These are phyloP conservation scores for Bradypodion pumilum DNA, from an alignment of 2,797 vertebrate genomes.

Conservation along the genomic window DNA sequence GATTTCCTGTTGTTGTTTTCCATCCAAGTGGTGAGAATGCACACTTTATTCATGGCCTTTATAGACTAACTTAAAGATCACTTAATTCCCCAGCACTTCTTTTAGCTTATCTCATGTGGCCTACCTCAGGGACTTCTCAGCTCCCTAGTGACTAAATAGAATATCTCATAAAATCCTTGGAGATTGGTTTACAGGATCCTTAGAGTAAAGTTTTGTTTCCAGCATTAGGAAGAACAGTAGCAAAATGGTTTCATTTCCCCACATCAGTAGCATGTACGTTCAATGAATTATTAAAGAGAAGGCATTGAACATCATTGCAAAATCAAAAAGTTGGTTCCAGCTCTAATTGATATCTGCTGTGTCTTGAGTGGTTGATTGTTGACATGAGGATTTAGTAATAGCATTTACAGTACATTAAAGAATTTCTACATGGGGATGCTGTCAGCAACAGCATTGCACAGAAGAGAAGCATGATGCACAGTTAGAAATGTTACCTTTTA, in stretches of 20 bases:
- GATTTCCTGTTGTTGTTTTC: not conserved
- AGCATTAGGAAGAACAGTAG: not conserved
- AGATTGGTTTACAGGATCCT: not conserved
- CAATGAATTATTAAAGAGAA: not conserved
- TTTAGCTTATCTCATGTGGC: not conserved
- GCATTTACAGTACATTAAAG: not conserved
- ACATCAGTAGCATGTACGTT: not conserved
- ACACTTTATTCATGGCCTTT: not conserved
- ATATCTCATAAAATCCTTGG: not conserved
- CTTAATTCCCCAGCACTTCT: not conserved
- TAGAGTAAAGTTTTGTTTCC: not conserved
- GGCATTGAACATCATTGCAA: not conserved
- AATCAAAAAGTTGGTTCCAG: not conserved
- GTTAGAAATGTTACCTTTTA: not conserved
- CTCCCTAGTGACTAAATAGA: not conserved
- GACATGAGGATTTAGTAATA: not conserved
- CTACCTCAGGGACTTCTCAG: not conserved
- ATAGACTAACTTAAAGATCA: not conserved
- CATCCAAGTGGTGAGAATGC: not conserved
- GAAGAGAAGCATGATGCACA: not conserved
- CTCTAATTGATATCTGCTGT: not conserved
- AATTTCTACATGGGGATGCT: not conserved
- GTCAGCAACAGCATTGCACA: not conserved
- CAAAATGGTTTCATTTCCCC: conserved; percentile 1
- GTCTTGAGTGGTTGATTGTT: not conserved